Evolutionary conservation across 2,888 invertebrate species (phyloP).

Genomic region (Chrysolina haemoptera): DNA sequence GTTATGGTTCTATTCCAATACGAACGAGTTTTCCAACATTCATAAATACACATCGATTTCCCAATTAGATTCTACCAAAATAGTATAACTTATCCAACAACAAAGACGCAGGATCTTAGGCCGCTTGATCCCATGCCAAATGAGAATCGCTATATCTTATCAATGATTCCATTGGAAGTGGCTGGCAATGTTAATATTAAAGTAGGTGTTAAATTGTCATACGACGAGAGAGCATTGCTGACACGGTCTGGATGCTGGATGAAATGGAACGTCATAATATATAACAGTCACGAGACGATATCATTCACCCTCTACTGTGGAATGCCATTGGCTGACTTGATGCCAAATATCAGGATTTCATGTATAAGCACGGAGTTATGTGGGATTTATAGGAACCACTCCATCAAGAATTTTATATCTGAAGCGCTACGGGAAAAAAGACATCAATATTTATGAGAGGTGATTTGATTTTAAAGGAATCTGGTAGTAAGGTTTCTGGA

Average conservation of each 20-base stretch:
- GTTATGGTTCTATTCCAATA: background rate
- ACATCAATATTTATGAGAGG: slow-evolving; percentile 40
- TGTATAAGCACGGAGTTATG: slow-evolving; percentile 62
- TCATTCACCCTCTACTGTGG: slow-evolving; percentile 40
- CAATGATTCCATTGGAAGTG: slow-evolving; percentile 50
- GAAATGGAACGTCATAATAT: slow-evolving; percentile 53
- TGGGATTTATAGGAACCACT: slow-evolving; percentile 58
- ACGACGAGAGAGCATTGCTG: slow-evolving; percentile 48
- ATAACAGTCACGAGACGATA: slow-evolving; percentile 50
- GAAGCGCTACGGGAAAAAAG: slow-evolving; percentile 36
- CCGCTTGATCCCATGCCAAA: slow-evolving; percentile 50
- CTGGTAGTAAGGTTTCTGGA: background rate
- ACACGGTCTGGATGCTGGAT: slow-evolving; percentile 46
- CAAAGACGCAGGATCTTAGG: slow-evolving; percentile 34
- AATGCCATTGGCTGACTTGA: slow-evolving; percentile 55
- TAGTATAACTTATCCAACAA: slow-evolving; percentile 47
- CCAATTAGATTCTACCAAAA: slow-evolving; percentile 36
- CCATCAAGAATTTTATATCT: slow-evolving; percentile 58
- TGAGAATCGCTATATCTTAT: slow-evolving; percentile 45
- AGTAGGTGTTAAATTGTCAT: slow-evolving; percentile 60
- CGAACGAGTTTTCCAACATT: background rate
- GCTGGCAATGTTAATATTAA: slow-evolving; percentile 54
- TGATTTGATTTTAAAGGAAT: background rate
- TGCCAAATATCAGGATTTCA: slow-evolving; percentile 62
- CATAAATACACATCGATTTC: slow-evolving; percentile 24